Evolutionary conservation across 2,888 invertebrate species (phyloP).

Genomic region (Sabatieria punctata): DNA sequence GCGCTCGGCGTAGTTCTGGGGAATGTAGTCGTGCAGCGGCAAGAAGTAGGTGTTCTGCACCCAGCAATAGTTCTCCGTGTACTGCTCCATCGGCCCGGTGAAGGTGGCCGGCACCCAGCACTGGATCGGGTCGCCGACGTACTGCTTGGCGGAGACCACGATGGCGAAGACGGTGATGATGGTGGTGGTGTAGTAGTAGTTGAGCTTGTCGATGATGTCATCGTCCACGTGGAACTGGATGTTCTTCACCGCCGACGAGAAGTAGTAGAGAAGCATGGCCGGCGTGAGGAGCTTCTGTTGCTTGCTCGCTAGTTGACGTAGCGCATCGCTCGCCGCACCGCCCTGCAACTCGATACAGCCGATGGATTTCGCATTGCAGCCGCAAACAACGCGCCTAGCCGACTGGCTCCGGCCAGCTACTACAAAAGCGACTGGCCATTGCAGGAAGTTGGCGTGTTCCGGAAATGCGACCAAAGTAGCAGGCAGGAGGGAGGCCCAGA

Average conservation of each 20-base stretch:
- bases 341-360: too few species aligned
- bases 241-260: conserved; percentile 29
- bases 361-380: too few species aligned
- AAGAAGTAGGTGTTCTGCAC: conserved; percentile 31
- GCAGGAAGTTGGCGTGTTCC: too few species aligned
- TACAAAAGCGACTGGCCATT: too few species aligned
- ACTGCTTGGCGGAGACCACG: conserved; percentile 9
- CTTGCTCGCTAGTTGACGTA: not conserved
- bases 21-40: conserved; percentile 30
- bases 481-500: too few species aligned
- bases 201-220: conserved; percentile 31
- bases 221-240: conserved; percentile 31
- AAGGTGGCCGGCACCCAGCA: conserved; percentile 33
- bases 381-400: too few species aligned
- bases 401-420: too few species aligned
- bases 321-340: too few species aligned
- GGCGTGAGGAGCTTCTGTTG: conserved; percentile 1
- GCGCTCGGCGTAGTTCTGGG: conserved; percentile 23
- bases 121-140: conserved; percentile 15
- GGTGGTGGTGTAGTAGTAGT: conserved; percentile 31
- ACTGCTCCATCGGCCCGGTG: conserved; percentile 21
- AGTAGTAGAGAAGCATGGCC: conserved; percentile 26
- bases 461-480: too few species aligned
- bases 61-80: conserved; percentile 32
- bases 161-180: conserved; percentile 22